Percentiles rank a stretch among this genome's conserved stretches.
phyloP scores from a whole-genome alignment of 92 coral and sea anemone genomes.

The Phenganax marumi region DNA sequence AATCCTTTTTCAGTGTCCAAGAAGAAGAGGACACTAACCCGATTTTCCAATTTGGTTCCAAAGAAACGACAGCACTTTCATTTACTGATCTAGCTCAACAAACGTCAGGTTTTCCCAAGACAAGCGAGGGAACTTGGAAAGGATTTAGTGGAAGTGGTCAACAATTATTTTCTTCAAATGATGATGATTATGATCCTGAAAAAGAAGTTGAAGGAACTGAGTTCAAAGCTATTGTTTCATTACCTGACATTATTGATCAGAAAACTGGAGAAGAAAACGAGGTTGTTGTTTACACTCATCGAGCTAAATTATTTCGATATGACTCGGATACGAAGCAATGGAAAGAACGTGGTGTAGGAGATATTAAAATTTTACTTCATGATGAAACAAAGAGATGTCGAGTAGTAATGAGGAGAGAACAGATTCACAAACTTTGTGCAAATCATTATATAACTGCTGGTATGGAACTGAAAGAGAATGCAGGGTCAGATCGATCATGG shows the following conservation, averaged over 20 bases:
- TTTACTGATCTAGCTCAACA: slow-evolving; percentile 47
- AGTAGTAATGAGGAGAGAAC: slow-evolving; percentile 89
- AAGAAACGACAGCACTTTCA: slow-evolving; percentile 65
- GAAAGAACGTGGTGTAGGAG: slow-evolving; percentile 98
- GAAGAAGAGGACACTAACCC: slow-evolving; percentile 14
- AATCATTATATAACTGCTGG: slow-evolving; percentile 80
- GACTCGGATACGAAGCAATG: slow-evolving; percentile 73
- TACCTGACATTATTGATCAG: slow-evolving; percentile 74
- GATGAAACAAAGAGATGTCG: slow-evolving; percentile 63
- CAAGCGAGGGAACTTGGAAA: slow-evolving; percentile 14
- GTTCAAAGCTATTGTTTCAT: slow-evolving; percentile 88
- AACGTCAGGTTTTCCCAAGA: slow-evolving; percentile 49
- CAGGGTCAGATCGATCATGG: slow-evolving; percentile 79
- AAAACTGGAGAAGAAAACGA: slow-evolving; percentile 77
- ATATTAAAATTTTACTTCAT: slow-evolving; percentile 70
- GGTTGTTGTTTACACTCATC: slow-evolving; percentile 65
- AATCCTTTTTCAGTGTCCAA: slow-evolving; percentile 20
- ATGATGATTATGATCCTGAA: slow-evolving; percentile 61
- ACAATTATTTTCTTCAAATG: slow-evolving; percentile 71
- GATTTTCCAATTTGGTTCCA: slow-evolving; percentile 65
- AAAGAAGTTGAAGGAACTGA: slow-evolving; percentile 76
- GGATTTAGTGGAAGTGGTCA: slow-evolving; percentile 71
- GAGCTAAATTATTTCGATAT: slow-evolving; percentile 82
- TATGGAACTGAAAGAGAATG: slow-evolving; percentile 75
- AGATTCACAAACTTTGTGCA: slow-evolving; percentile 85